Evolutionary conservation across 2,113 vertebrate species (phyloP), one percentile per base, ranked within the genome.

Genomic region (Lasiurus cinereus): DNA sequence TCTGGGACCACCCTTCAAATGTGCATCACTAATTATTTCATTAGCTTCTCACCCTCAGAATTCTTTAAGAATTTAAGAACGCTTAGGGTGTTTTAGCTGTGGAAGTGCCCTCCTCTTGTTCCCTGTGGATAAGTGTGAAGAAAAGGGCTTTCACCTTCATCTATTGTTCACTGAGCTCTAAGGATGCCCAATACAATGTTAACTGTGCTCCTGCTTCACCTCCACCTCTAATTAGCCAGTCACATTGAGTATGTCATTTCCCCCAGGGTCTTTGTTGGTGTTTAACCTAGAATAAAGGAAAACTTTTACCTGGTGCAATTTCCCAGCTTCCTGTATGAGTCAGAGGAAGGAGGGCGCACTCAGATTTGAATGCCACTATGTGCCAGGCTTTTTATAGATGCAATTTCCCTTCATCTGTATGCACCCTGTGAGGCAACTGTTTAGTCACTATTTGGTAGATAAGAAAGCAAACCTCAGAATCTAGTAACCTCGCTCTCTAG

Each of bases 321-420:
- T 94, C 84, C 50, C 21, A 43, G 36, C 82, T 89, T 82, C 78
- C 21, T 69, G 56, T 22, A 52, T 93, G 97, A 94, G 46, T 96
- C 89, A 91, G 89, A 96, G 92, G 78, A 90, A 88, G 59, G 59
- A 64, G 43, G 77, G 92, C 83, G 29, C 83, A 69, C 22, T 67
- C 21, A 7, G 11, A 67, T 77, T 88, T 86, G 76, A 96, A 95
- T 64, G 89, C 18, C 56, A 50, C 74, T 36, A 8, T 27, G 27
- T 36, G n/a, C 91, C 78, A 87, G 64, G 70, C 70, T 97, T 97
- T 96, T 95, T 90, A 92, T 67, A 94, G 90, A 46, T 1, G 56
- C 6, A 1, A 31, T 70, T 94, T 94, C 69, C 79, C 88, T 88
- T 78, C 13, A 31, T 70, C 76, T 83, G 27, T 22, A 36, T n/a